Percentiles rank a stretch among this genome's conserved stretches.
These are phyloP conservation scores for Leptoteleia sp. DNA, from an alignment of 1,140 invertebrate species.

Conservation along the genomic window DNA sequence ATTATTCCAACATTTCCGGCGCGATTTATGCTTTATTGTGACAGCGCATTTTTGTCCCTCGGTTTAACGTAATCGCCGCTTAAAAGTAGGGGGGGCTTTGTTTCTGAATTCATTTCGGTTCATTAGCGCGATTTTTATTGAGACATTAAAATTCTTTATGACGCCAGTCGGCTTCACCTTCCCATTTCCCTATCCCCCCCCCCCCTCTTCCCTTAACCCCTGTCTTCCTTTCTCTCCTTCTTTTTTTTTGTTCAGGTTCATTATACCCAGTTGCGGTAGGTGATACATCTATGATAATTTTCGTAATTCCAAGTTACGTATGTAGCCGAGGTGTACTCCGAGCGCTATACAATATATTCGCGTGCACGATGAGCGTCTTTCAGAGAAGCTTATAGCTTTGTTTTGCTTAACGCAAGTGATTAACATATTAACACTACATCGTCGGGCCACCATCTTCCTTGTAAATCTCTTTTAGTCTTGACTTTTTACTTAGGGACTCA, in stretches of 20 bases:
- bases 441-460: slow-evolving; percentile 48
- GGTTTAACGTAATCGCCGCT: slow-evolving; percentile 37
- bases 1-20: slow-evolving; percentile 52
- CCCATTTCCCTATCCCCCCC: not conserved
- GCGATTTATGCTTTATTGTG: slow-evolving; percentile 52
- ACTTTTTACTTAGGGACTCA: slow-evolving; percentile 49
- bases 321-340: slow-evolving; percentile 31
- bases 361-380: slow-evolving; percentile 65
- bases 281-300: slow-evolving; percentile 67
- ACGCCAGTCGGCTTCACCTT: slow-evolving; percentile 2
- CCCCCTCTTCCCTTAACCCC: not conserved
- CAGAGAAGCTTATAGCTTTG: slow-evolving; percentile 64
- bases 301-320: slow-evolving; percentile 57
- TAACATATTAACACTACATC: slow-evolving; percentile 67
- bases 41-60: slow-evolving; percentile 35
- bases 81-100: slow-evolving; percentile 28
- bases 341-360: slow-evolving; percentile 63
- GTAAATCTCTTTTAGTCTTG: slow-evolving; percentile 53
- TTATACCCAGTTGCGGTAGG: slow-evolving; percentile 19
- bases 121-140: slow-evolving; percentile 61
- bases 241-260: slow-evolving; percentile 5
- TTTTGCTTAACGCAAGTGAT: slow-evolving; percentile 65
- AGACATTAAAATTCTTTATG: slow-evolving; percentile 55
- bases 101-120: slow-evolving; percentile 48
- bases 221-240: not conserved